A percentile compares a stretch with the other conserved stretches of the same genome.
phyloP scores from a whole-genome alignment of 2,888 invertebrate species.

The Crioceris asparagi region DNA sequence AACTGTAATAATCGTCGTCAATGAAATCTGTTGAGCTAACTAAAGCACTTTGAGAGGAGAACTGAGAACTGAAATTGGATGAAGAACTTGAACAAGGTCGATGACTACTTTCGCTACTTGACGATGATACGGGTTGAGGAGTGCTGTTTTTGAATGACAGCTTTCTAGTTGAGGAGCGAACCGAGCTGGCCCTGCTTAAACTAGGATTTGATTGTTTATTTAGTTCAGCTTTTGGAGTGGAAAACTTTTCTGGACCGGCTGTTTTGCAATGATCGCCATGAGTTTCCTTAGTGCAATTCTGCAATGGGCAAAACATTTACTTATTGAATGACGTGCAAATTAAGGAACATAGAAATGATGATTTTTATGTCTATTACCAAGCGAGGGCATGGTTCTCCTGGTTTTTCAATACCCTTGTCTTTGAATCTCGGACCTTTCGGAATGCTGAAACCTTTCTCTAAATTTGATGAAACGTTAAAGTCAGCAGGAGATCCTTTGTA shows the following conservation, averaged over 20 bases:
- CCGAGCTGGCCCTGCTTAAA: not conserved
- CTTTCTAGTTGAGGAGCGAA: not conserved
- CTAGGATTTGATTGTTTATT: slow-evolving; percentile 1
- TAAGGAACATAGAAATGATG: no score
- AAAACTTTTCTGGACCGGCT: not conserved
- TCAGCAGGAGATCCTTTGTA: slow-evolving; percentile 12
- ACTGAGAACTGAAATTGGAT: not conserved
- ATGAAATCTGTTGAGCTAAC: slow-evolving; percentile 9
- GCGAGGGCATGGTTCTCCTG: no score
- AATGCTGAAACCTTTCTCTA: slow-evolving; percentile 8
- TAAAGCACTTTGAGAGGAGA: not conserved
- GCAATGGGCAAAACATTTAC: not conserved
- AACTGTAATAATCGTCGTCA: slow-evolving; percentile 15
- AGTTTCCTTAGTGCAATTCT: no score
- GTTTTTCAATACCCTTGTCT: not conserved
- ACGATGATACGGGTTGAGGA: no score
- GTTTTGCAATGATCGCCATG: not conserved
- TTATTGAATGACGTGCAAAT: not conserved
- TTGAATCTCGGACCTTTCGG: slow-evolving; percentile 8
- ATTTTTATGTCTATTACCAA: no score
- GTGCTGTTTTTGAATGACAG: not conserved
- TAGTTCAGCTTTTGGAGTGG: no score
- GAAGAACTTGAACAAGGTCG: no score
- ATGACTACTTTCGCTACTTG: no score
- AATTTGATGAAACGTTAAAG: slow-evolving; percentile 6